These are phyloP conservation scores for Chrysocyon brachyurus DNA, from an alignment of 2,797 vertebrate species.

Conservation along the genomic window DNA sequence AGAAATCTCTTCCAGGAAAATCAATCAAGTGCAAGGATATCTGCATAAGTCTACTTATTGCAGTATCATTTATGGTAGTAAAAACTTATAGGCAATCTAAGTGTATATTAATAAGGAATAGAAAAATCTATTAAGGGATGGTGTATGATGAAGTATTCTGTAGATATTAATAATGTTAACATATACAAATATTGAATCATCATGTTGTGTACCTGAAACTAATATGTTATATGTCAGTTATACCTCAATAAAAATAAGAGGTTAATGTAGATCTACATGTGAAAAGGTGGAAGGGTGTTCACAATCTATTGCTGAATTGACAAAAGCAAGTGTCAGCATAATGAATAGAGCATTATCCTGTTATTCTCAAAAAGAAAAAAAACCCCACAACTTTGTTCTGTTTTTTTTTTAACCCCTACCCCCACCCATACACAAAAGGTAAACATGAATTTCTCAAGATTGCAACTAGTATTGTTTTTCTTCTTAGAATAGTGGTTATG, in stretches of 20 bases:
- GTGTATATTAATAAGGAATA: not conserved
- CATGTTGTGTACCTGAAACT: not conserved
- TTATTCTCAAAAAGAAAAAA: constrained; percentile 7
- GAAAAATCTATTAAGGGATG: not conserved
- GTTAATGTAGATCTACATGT: not conserved
- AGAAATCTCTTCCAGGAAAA: constrained; percentile 38
- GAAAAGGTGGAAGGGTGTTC: not conserved
- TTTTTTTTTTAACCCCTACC: not conserved
- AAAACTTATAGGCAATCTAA: not conserved
- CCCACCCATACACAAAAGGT: not conserved
- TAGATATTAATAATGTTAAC: not conserved
- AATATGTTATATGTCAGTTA: not conserved
- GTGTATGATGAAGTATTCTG: not conserved
- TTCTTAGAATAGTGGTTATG: not conserved
- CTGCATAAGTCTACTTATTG: not conserved
- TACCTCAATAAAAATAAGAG: not conserved
- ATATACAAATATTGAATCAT: not conserved
- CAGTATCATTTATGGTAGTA: not conserved
- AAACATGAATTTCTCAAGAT: not conserved
- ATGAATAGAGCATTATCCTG: not conserved
- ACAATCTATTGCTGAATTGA: not conserved
- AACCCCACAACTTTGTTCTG: not conserved
- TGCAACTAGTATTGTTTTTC: not conserved
- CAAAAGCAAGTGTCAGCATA: not conserved
- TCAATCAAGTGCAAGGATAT: not conserved